These are phyloP conservation scores for Hermetia illucens DNA, from an alignment of 1,140 invertebrate species.

Conservation along the genomic window DNA sequence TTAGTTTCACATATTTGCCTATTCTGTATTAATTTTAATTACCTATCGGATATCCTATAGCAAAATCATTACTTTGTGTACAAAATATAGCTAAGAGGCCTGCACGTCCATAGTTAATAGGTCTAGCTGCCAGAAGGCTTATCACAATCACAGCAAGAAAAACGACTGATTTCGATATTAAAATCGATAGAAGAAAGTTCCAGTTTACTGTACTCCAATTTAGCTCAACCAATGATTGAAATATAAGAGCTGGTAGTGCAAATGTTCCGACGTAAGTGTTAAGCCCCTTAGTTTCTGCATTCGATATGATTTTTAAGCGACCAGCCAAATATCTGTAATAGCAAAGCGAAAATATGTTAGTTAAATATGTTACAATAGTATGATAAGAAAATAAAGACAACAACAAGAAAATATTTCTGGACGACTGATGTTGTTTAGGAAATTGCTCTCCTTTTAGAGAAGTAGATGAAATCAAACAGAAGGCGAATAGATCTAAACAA, in stretches of 20 bases:
- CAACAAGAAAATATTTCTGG: too few species aligned
- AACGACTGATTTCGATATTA: slow-evolving; percentile 72
- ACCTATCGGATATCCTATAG: slow-evolving; percentile 92
- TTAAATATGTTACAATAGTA: slow-evolving; percentile 2
- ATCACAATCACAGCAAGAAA: slow-evolving; percentile 72
- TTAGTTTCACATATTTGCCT: not conserved
- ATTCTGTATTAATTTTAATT: slow-evolving; percentile 10
- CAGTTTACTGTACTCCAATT: slow-evolving; percentile 78
- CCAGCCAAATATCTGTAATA: slow-evolving; percentile 75
- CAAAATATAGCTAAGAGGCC: slow-evolving; percentile 90
- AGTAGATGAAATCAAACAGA: too few species aligned
- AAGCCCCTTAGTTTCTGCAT: slow-evolving; percentile 77
- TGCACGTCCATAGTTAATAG: slow-evolving; percentile 65
- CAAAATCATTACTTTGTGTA: slow-evolving; percentile 97
- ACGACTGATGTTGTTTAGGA: too few species aligned
- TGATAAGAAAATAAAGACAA: too few species aligned
- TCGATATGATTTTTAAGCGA: slow-evolving; percentile 66
- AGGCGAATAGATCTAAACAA: too few species aligned
- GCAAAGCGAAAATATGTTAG: slow-evolving; percentile 13
- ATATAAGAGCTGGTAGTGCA: slow-evolving; percentile 82
- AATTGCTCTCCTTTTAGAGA: too few species aligned
- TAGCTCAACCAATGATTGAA: slow-evolving; percentile 73
- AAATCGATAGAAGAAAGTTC: slow-evolving; percentile 73
- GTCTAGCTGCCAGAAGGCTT: slow-evolving; percentile 62
- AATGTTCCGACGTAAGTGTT: slow-evolving; percentile 89